Conservation (phyloP, 2,888 invertebrate genomes). For the Drosophila ochracea region DNA sequence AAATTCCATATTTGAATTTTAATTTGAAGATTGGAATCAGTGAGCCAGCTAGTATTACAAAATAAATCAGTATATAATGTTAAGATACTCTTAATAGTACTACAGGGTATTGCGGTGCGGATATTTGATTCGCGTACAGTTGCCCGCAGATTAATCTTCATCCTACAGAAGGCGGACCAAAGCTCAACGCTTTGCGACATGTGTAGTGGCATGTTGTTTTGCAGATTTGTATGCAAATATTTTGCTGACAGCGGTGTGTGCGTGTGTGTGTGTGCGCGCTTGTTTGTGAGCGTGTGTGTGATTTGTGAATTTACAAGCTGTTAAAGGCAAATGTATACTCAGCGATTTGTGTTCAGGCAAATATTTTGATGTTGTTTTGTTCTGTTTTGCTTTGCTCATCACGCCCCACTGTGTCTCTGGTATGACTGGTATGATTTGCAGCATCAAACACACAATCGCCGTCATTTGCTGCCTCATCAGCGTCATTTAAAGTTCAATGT, state of each 20-base stretch:
- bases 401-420: not conserved
- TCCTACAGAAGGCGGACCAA: conserved; percentile 44
- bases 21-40: not conserved
- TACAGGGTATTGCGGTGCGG: conserved; percentile 15
- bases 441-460: conserved; percentile 30
- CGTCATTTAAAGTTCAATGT: conserved; percentile 68
- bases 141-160: conserved; percentile 59
- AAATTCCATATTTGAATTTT: not conserved
- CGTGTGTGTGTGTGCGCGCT: not conserved
- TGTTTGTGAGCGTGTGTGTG: conserved; percentile 2
- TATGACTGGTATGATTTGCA: conserved; percentile 36
- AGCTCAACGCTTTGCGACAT: conserved; percentile 56
- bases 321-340: conserved; percentile 53
- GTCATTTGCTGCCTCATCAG: conserved; percentile 35
- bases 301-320: conserved; percentile 59
- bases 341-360: conserved; percentile 47
- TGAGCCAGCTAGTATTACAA: not conserved
- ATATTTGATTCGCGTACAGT: conserved; percentile 19
- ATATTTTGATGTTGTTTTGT: conserved; percentile 15
- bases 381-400: not conserved
- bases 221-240: conserved; percentile 66
- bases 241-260: conserved; percentile 30
- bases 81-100: not conserved
- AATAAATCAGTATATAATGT: not conserved
- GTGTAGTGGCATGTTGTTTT: conserved; percentile 58